These are phyloP conservation scores for Mastigias papua DNA, from an alignment of 30 jellyfish, hydroid and myxozoan genomes.

Conservation along the genomic window DNA sequence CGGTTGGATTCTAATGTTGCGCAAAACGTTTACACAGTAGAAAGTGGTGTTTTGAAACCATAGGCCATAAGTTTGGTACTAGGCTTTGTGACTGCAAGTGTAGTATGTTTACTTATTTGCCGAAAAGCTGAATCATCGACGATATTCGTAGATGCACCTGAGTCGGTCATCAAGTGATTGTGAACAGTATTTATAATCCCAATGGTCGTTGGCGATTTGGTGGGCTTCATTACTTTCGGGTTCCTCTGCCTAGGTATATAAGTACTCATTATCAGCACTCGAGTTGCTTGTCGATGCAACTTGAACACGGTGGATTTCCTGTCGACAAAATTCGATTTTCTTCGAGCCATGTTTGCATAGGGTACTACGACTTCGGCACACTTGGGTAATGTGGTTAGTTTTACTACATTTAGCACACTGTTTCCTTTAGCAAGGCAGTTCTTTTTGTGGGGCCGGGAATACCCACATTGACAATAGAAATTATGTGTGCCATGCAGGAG, in stretches of 20 bases:
- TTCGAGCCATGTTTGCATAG: background rate
- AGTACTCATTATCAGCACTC: conserved; percentile 19
- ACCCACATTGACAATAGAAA: conserved; percentile 8
- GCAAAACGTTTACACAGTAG: too few species aligned
- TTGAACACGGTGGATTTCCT: background rate
- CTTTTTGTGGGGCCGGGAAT: conserved; percentile 27
- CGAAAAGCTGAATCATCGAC: too few species aligned
- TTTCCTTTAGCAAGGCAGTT: conserved; percentile 34
- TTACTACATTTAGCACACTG: conserved; percentile 22
- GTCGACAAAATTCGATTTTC: background rate
- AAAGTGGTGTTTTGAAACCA: too few species aligned
- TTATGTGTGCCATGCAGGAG: background rate
- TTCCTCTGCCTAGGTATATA: background rate
- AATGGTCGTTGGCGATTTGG: too few species aligned
- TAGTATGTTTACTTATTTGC: too few species aligned
- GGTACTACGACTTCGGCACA: conserved; percentile 25
- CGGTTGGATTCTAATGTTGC: too few species aligned
- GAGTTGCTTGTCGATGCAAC: conserved; percentile 1
- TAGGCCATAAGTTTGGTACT: too few species aligned
- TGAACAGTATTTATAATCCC: too few species aligned
- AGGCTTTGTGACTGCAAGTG: too few species aligned
- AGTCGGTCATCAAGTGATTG: too few species aligned
- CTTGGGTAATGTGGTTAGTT: conserved; percentile 30
- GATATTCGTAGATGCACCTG: too few species aligned
- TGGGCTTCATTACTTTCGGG: background rate